phyloP scores from a whole-genome alignment of 1,140 invertebrate genomes.

The Drosophila truncata region DNA sequence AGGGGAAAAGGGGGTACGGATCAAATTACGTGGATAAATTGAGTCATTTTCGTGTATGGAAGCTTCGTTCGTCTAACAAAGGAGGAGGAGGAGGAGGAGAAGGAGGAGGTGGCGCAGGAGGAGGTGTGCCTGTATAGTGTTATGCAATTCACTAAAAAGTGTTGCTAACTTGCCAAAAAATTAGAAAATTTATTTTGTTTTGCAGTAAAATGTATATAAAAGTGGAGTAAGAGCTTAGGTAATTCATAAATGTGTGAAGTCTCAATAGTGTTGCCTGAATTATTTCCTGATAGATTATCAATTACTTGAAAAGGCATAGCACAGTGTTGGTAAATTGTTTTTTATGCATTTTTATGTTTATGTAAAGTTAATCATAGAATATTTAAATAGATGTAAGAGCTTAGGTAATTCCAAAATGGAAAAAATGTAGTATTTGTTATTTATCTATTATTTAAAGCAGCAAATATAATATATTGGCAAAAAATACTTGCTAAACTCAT shows the following conservation, averaged over 20 bases:
- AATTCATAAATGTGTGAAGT: not conserved
- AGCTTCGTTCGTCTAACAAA: constrained; percentile 9
- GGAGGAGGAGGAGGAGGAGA: not conserved
- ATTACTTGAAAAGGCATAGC: not conserved
- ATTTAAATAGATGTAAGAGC: not conserved
- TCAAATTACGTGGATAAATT: constrained; percentile 36
- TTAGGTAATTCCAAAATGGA: not conserved
- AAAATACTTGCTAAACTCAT: not conserved
- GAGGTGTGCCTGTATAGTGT: constrained; percentile 1
- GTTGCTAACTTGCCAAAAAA: constrained; percentile 16
- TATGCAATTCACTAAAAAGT: constrained; percentile 10
- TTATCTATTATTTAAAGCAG: not conserved
- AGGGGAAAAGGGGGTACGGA: not conserved
- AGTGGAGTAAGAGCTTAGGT: constrained; percentile 1
- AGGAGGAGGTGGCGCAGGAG: not conserved
- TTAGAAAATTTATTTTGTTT: not conserved
- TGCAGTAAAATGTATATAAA: not conserved
- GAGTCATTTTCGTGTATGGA: constrained; percentile 31
- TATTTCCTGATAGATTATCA: not conserved
- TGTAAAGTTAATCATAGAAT: not conserved
- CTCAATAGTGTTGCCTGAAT: not conserved
- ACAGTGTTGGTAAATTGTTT: not conserved
- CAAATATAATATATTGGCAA: not conserved
- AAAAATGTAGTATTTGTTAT: no score
- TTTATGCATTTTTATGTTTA: not conserved